Percentiles rank a stretch among this genome's conserved stretches.
phyloP scores from a whole-genome alignment of 2,113 vertebrate species.

The Mormyrus iriodes region DNA sequence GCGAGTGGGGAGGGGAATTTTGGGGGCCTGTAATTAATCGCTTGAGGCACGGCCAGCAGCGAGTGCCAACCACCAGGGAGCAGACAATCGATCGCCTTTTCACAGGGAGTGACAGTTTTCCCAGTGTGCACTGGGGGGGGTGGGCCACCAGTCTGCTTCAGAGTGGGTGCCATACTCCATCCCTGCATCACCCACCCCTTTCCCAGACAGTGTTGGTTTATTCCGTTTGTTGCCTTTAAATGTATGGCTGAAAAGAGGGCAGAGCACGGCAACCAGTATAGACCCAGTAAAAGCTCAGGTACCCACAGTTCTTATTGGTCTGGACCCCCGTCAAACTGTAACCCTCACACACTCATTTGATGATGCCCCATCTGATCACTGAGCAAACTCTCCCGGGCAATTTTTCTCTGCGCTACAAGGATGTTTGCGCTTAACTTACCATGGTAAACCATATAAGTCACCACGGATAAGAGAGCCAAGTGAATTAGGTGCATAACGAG shows the following conservation, averaged over 20 bases:
- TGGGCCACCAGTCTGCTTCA: not conserved
- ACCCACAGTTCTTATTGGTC: not conserved
- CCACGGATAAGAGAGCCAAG: not conserved
- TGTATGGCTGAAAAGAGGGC: not conserved
- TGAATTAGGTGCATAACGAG: not conserved
- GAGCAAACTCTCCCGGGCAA: not conserved
- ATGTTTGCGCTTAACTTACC: not conserved
- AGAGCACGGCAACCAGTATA: not conserved
- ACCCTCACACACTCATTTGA: not conserved
- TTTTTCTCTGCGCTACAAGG: not conserved
- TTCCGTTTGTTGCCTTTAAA: not conserved
- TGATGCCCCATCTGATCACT: not conserved
- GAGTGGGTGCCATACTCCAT: not conserved
- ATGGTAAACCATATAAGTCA: not conserved
- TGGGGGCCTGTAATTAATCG: constrained; percentile 6
- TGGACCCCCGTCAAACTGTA: not conserved
- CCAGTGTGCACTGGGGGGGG: not conserved
- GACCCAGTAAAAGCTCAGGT: not conserved
- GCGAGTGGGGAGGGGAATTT: not conserved
- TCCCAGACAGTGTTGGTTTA: not conserved
- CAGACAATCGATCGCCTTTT: not conserved
- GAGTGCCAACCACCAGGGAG: not conserved
- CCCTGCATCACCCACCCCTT: not conserved
- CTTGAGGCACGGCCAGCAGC: not conserved
- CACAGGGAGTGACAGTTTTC: constrained; percentile 2